Evolutionary conservation across 2,113 vertebrate species (phyloP).

Genomic region (Oncorhynchus nerka): DNA sequence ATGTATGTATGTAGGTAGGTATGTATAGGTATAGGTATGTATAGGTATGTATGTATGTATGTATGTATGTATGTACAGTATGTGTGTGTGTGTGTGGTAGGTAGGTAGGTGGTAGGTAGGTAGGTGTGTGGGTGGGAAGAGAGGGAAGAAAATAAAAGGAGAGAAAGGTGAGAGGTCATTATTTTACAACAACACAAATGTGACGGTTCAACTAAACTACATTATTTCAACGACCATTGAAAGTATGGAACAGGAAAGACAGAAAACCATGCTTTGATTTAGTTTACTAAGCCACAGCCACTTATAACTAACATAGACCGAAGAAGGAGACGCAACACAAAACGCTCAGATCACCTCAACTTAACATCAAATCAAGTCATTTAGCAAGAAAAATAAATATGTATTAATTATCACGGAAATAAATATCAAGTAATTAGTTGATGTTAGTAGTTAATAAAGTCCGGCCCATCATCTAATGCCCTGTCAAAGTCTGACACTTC

Average conservation of each 20-base stretch:
- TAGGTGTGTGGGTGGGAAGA: constrained; percentile 10
- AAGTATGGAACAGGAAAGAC: background rate
- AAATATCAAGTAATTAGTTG: constrained; percentile 50
- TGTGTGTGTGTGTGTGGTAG: background rate
- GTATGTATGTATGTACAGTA: background rate
- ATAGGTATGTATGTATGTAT: background rate
- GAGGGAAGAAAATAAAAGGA: background rate
- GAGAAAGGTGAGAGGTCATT: too few relatives aligned
- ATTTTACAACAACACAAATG: too few relatives aligned
- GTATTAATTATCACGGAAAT: too few relatives aligned
- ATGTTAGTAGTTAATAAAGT: constrained; percentile 58
- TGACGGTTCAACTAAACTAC: background rate
- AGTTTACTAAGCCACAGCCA: too few relatives aligned
- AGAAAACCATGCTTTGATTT: background rate
- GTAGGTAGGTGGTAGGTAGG: constrained; percentile 3
- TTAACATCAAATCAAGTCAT: constrained; percentile 29
- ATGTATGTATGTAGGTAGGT: constrained; percentile 2
- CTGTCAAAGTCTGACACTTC: constrained; percentile 71
- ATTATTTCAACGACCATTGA: background rate
- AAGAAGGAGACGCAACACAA: background rate
- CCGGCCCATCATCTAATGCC: constrained; percentile 69
- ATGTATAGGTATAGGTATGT: background rate
- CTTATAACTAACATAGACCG: too few relatives aligned
- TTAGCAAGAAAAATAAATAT: constrained; percentile 44
- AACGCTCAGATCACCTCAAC: constrained; percentile 56